Base-by-base conservation (phyloP, 2,113 vertebrate genomes). In the Apteryx owenii region DNA sequence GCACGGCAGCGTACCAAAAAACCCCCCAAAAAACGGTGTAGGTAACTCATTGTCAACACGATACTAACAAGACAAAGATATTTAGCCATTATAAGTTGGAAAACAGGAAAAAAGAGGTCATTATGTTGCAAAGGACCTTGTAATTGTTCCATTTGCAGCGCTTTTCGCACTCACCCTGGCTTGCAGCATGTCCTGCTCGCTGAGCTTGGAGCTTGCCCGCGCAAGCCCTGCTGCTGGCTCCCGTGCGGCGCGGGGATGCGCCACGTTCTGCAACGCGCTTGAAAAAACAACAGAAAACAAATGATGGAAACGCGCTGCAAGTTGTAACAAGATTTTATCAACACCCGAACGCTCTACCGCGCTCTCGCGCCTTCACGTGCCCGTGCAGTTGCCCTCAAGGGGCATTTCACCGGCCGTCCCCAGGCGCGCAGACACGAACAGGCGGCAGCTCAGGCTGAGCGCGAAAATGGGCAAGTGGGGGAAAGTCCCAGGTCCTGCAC, bases 131-230 rank as follows among this genome's bases (percentile, higher is more conserved):
- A 46, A 77, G 11, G 18, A n/a, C 40, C 16, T 10, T 5, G 38
- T 6, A 4, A 53, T 36, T 76, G 18, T 20, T 8, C 68, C 33
- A 6, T 38, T 21, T 44, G 6, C 15, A 4, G 16, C n/a, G 25
- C 13, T 65, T 58, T 66, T 16, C 31, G 31, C 51, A 18, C 44
- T 12, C 26, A 80, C 22, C 20, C 50, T 8, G 0, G 25, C 2
- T 3, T 4, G 61, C 1, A 0, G 38, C 17, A 11, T 4, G 1
- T 28, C 53, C 2, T 0, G 13, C 12, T 62, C 87, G 51, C 13
- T 18, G 46, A 48, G 2, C 62, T 33, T 2, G 0, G 38, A 40
- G 5, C 26, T 15, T 9, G 28, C 10, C 21, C 46, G 54, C 7
- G 0, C 13, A 46, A 36, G 36, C 16, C 62, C 60, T n/a, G 29